phyloP scores from a whole-genome alignment of 2,797 vertebrate genomes.

The Neosilurus mollespiculum region DNA sequence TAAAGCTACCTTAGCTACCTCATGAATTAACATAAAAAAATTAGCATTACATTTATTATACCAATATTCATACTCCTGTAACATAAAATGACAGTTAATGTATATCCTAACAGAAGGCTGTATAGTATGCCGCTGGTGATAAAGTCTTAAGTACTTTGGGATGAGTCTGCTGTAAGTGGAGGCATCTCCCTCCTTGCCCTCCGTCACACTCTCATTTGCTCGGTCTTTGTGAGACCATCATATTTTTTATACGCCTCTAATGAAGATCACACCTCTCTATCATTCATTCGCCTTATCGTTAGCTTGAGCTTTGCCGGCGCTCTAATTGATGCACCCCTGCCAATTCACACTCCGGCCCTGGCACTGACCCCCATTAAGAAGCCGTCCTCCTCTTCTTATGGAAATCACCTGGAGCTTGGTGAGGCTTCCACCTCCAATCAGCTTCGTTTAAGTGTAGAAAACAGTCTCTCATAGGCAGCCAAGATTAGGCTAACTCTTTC shows the following conservation, averaged over 20 bases:
- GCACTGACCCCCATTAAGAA: slow-evolving; percentile 83
- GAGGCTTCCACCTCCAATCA: slow-evolving; percentile 67
- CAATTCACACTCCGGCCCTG: slow-evolving; percentile 81
- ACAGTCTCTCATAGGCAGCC: slow-evolving; percentile 43
- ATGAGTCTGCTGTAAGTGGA: slow-evolving; percentile 46
- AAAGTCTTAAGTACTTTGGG: slow-evolving; percentile 35
- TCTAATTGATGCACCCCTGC: slow-evolving; percentile 83
- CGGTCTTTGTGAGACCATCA: slow-evolving; percentile 52
- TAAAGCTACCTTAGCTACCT: not conserved
- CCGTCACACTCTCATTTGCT: slow-evolving; percentile 48
- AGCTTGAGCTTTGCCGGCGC: slow-evolving; percentile 75
- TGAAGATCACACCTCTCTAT: slow-evolving; percentile 62
- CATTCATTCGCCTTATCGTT: slow-evolving; percentile 66
- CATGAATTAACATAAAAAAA: not conserved
- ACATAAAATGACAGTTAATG: not conserved
- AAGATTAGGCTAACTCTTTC: slow-evolving; percentile 45
- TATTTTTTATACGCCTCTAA: slow-evolving; percentile 58
- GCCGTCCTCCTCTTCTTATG: slow-evolving; percentile 76
- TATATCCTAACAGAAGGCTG: not conserved
- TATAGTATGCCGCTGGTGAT: slow-evolving; percentile 7
- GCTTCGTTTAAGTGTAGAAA: slow-evolving; percentile 54
- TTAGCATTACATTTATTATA: too few relatives aligned
- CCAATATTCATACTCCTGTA: not conserved
- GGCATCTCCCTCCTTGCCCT: slow-evolving; percentile 49
- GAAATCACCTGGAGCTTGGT: slow-evolving; percentile 73